Evolutionary conservation across 2,888 invertebrate genomes (phyloP), one percentile per base, ranked within the genome.

Genomic region (Itoplectis maculator): DNA sequence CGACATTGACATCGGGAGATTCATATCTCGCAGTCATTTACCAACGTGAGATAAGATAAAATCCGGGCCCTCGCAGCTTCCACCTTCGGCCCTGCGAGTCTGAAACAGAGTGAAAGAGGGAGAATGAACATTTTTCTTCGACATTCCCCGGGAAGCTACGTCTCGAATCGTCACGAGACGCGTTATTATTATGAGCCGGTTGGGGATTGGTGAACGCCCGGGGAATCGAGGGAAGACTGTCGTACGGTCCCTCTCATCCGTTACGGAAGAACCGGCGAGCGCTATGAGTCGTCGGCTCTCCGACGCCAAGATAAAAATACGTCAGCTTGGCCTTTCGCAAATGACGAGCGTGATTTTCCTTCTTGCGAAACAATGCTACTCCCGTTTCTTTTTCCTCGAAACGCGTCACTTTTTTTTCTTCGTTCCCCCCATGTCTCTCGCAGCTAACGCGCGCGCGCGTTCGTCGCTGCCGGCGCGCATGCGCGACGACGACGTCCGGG

Each of bases 21-120:
- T 88, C 88, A 88, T 92, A 90, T 23, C 85, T 87, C 63, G 86
- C 85, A 84, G 90, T 90, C 92, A 92, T 92, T 89, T 88, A 90
- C 81, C 69, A 29, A 70, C 20, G 18, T 68, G 23, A 18, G 15
- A 70, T 29, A 5, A 54, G 56, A 45, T 35, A 20, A 63, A 49
- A 18, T 15, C 11, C 11, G 18, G 40, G 8, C 18, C 35, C n/a
- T 68, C 59, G 9, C 15, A 18, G n/a, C 2, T 37, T 15, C 11
- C 47, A 11, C 11, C 23, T 18, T 9, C 35, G 11, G 29, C 51
- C 18, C 9, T 8, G 45, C 54, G 45, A 56, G 20, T 68, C 74
- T 79, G 63, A 69, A 74, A 80, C 69, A n/a, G n/a, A n/a, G n/a
- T n/a, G n/a, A n/a, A n/a, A n/a, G n/a, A n/a, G n/a, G n/a, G 29